Percentiles rank a stretch among this genome's conserved stretches.
Conservation (phyloP, 2,113 vertebrate species). For the Merops nubicus region DNA sequence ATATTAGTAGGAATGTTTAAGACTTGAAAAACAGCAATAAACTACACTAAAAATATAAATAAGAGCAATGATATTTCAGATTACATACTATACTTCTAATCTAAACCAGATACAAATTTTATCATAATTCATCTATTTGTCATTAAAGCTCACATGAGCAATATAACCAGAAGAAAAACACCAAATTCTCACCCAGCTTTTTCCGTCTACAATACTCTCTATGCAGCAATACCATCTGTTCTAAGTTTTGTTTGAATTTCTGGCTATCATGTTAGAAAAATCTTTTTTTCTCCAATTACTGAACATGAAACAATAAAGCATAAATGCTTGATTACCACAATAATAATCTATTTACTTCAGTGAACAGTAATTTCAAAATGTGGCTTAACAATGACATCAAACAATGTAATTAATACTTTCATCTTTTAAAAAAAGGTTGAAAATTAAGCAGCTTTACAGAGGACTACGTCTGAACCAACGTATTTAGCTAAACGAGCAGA, state of each 20-base stretch:
- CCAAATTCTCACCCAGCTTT: not conserved
- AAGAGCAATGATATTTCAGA: not conserved
- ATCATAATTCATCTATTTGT: not conserved
- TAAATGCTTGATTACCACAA: not conserved
- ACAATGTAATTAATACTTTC: not conserved
- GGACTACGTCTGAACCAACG: not conserved
- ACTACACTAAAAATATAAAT: not conserved
- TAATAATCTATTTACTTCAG: not conserved
- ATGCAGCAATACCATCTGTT: not conserved
- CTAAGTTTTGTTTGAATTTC: not conserved
- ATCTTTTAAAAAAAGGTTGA: not conserved
- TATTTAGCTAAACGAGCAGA: not conserved
- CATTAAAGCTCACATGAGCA: not conserved
- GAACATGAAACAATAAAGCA: not conserved
- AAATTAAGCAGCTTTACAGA: not conserved
- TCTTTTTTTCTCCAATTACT: not conserved
- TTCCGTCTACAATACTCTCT: not conserved
- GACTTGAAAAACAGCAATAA: not conserved
- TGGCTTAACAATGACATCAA: not conserved
- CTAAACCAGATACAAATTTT: not conserved
- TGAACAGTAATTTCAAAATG: not conserved
- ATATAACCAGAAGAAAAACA: not conserved
- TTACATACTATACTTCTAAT: not conserved
- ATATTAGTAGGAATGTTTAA: not conserved
- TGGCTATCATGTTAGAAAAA: not conserved